Conservation (phyloP, 2,888 invertebrate species). For the Drosophila neutralis region DNA sequence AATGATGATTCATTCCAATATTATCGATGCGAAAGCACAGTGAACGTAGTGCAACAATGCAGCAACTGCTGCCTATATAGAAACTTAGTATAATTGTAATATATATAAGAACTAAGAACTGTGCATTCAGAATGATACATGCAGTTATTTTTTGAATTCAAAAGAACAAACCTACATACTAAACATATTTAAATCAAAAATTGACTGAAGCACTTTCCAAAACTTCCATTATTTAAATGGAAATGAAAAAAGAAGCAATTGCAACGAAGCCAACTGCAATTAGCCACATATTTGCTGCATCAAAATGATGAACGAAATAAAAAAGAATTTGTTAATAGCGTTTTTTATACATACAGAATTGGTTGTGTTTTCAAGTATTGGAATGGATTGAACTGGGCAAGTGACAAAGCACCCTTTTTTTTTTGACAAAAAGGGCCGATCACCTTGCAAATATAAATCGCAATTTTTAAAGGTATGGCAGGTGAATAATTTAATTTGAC, state of each 20-base stretch:
- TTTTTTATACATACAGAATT: conserved; percentile 55
- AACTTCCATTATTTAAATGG: conserved; percentile 39
- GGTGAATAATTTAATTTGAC: not conserved
- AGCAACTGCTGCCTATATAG: conserved; percentile 51
- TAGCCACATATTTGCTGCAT: conserved; percentile 48
- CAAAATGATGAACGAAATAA: conserved; percentile 73
- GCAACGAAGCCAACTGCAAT: conserved; percentile 24
- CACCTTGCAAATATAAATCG: not conserved
- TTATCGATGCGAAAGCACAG: conserved; percentile 41
- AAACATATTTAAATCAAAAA: conserved; percentile 34
- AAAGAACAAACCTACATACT: conserved; percentile 59
- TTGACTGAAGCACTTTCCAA: conserved; percentile 56
- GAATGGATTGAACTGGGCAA: not conserved
- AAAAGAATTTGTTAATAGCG: conserved; percentile 68
- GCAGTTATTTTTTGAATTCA: conserved; percentile 49
- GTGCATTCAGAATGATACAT: conserved; percentile 56
- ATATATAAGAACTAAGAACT: conserved; percentile 55
- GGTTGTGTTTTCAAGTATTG: conserved; percentile 9
- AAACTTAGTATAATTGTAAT: conserved; percentile 70
- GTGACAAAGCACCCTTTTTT: not conserved
- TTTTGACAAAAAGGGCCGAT: not conserved
- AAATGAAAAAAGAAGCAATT: conserved; percentile 20
- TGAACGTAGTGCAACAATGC: conserved; percentile 53
- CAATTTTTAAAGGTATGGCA: not conserved
- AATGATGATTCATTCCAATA: conserved; percentile 69